These are phyloP conservation scores for Heliothis virescens DNA, from an alignment of 1,140 invertebrate genomes.

Conservation along the genomic window DNA sequence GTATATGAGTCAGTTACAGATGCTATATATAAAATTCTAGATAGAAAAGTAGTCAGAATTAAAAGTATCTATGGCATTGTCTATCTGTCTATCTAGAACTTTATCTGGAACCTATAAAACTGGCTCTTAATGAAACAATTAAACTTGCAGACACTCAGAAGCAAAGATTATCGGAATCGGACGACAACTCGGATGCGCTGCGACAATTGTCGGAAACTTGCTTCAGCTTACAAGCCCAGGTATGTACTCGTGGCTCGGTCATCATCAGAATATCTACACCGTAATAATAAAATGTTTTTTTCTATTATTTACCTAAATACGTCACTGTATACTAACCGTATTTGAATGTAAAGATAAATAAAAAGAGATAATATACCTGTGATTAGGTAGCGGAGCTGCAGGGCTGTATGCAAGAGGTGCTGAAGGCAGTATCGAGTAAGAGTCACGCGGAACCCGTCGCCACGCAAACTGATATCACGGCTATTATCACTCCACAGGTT, in stretches of 20 bases:
- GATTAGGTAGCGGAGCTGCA: slow-evolving; percentile 91
- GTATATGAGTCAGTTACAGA: no score
- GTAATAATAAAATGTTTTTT: no score
- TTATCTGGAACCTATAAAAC: no score
- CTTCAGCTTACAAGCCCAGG: slow-evolving; percentile 79
- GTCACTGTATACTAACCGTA: no score
- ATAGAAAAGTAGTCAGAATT: no score
- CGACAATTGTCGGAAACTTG: slow-evolving; percentile 87
- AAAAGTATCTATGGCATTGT: no score
- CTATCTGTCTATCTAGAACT: no score
- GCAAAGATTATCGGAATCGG: slow-evolving; percentile 64
- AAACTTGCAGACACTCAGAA: slow-evolving; percentile 68
- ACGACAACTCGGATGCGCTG: slow-evolving; percentile 85
- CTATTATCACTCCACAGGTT: slow-evolving; percentile 90
- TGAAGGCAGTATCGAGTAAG: slow-evolving; percentile 88
- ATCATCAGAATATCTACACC: no score
- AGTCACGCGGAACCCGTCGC: slow-evolving; percentile 86
- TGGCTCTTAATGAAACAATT: not conserved
- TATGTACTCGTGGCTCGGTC: slow-evolving; percentile 53
- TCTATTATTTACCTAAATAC: no score
- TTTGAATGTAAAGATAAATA: no score
- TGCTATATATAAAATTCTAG: no score
- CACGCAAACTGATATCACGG: slow-evolving; percentile 93
- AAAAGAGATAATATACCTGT: not conserved
- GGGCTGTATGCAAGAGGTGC: slow-evolving; percentile 91